Base-by-base conservation (phyloP, 1,140 invertebrate species). In the Ostrea denselamellosa region DNA sequence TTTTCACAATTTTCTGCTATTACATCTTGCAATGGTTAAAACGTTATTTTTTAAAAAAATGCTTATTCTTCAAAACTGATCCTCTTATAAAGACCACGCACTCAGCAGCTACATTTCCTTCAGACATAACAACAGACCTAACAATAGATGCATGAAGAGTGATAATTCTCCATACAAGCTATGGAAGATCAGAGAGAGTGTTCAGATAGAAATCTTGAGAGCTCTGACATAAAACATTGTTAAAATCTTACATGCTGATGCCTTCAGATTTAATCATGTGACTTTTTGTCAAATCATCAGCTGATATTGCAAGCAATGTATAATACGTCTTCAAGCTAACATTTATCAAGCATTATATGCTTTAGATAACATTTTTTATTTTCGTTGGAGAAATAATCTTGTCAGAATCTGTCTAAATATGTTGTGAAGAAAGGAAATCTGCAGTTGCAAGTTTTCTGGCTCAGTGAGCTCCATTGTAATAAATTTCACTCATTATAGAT, bases 381-480 rank as follows among this genome's bases (percentile, higher is more conserved):
- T 34, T 34, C 8, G 68, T 77, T 34, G 68, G 28, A 77, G 68
- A 77, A 77, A 4, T 77, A 77, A 77, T 77, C 68, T 77, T 77
- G 68, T 77, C 68, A 77, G 68, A 77, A 77, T 77, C 68, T 77
- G 68, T 77, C 68, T 77, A 77, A 77, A 77, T 77, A 77, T 77
- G 68, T 77, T 77, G 68, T 77, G 68, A 77, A 77, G 28, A 62
- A 77, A 28, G 28, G 68, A 77, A 28, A 25, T 10, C 28, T 77
- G 68, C 68, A 77, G 68, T 77, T 77, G 68, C 25, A 77, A 2
- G 68, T 77, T 77, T 77, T 77, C 68, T 77, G 28, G 68, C 10
- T 44, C 68, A 77, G 12, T 34, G 68, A 77, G 3, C 25, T 77
- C 28, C 68, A 17, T 77, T 77, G 68, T 28, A 77, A 34, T 77